Base-by-base conservation (phyloP, 2,113 vertebrate species). In the Ictalurus furcatus region DNA sequence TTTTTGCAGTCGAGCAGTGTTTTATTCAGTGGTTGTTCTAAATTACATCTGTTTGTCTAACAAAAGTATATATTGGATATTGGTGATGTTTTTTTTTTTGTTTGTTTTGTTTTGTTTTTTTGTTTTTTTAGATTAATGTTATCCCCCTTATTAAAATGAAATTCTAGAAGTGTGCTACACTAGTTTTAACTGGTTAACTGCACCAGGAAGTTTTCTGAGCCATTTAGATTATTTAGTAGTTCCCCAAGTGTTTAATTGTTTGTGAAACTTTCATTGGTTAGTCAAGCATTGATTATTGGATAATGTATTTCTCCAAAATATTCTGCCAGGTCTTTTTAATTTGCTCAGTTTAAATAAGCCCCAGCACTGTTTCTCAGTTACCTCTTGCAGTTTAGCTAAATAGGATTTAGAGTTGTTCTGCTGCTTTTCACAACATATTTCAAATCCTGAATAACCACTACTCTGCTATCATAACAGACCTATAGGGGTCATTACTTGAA, bases 21-120 rank as follows among this genome's bases (percentile, higher is more conserved):
- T 61, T 86, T 86, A 87, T 93, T 90, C 9, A 74, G 85, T 94
- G 93, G 94, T 94, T 93, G 92, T 94, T 92, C 91, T 93, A 93
- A 92, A 93, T 91, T 89, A 40, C 76, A 92, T 83, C 90, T 93
- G 54, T 90, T 91, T 92, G 84, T 92, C 90, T 90, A 92, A 89
- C 89, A 87, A 88, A 88, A 88, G 5, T 4, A 80, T 34, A 67
- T 82, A 69, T 85, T 89, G 90, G 89, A 73, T 82, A 69, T 85
- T 89, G 90, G 89, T 91, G 89, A 85, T 89, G 2, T 11, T 52
- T 52, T 52, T 52, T 1, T 52, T 85, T 11, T 52, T 52, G 11
- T 52, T 1, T 52, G 85, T 48, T 48, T 48, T 44, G 6, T 6
- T 44, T 44, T 44, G 6, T 48, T 48, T 52, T 48, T 48, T 48